Evolutionary conservation across 2,797 vertebrate genomes (phyloP).

Genomic region (Melanotaenia boesemani): DNA sequence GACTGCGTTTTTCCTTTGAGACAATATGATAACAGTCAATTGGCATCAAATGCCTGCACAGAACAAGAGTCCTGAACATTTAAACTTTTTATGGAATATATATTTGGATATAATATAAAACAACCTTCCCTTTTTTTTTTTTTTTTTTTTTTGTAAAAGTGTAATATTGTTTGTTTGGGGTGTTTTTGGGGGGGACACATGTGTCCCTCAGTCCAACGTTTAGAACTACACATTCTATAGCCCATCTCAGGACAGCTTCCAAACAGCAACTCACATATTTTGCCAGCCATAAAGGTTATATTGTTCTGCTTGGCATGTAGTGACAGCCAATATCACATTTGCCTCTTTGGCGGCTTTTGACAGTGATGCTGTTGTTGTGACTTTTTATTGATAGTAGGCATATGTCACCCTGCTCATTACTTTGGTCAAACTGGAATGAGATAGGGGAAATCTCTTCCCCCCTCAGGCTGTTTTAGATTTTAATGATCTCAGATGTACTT

Average conservation of each 20-base stretch:
- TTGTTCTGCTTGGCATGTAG: conserved; percentile 67
- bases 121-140: too few relatives aligned
- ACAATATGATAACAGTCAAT: not conserved
- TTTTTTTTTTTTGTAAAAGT: not conserved
- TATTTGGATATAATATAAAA: too few relatives aligned
- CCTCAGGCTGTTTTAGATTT: conserved; percentile 46
- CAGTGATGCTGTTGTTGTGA: conserved; percentile 74
- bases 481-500: conserved; percentile 47
- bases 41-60: not conserved
- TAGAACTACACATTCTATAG: not conserved
- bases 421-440: conserved; percentile 66
- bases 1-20: not conserved
- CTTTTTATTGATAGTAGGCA: conserved; percentile 74
- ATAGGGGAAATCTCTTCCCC: conserved; percentile 17
- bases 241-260: conserved; percentile 38
- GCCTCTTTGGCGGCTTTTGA: conserved; percentile 74
- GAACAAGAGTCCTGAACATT: not conserved
- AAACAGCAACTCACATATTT: conserved; percentile 54
- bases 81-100: not conserved
- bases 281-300: conserved; percentile 79
- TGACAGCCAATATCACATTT: conserved; percentile 79
- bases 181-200: not conserved
- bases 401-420: conserved; percentile 84
- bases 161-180: not conserved
- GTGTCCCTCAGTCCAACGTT: not conserved